These are phyloP conservation scores for Drosophila kurseongensis DNA, from an alignment of 1,140 invertebrate genomes.

Conservation along the genomic window DNA sequence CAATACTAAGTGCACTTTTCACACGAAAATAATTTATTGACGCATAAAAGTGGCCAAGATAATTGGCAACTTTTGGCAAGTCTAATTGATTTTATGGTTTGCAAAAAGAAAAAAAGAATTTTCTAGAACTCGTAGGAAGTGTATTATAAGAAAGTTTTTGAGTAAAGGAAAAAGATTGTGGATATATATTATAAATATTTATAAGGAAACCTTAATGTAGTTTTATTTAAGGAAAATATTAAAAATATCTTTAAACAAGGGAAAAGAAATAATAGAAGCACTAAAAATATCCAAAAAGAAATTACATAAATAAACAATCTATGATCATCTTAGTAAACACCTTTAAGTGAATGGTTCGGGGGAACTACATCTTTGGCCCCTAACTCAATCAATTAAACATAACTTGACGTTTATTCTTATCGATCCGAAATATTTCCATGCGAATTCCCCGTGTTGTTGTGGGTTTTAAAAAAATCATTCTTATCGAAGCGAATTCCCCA, in stretches of 20 bases:
- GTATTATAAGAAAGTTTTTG: conserved; percentile 9
- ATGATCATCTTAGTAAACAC: not conserved
- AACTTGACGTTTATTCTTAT: conserved; percentile 5
- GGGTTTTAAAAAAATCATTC: conserved; percentile 4
- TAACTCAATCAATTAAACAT: not conserved
- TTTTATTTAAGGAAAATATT: too few relatives aligned
- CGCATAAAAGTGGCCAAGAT: conserved; percentile 68
- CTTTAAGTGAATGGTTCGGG: not conserved
- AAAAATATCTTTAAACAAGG: too few relatives aligned
- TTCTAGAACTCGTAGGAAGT: not conserved
- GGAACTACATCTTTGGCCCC: not conserved
- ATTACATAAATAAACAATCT: not conserved
- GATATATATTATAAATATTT: too few relatives aligned
- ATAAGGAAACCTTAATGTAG: too few relatives aligned
- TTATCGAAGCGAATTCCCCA: conserved; percentile 6
- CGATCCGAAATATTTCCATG: not conserved
- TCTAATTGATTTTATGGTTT: conserved; percentile 60
- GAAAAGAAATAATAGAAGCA: too few relatives aligned
- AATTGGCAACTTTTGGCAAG: conserved; percentile 65
- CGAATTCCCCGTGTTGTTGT: conserved; percentile 11
- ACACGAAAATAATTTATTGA: conserved; percentile 75
- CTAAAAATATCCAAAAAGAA: too few relatives aligned
- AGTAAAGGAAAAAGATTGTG: not conserved
- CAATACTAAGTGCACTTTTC: conserved; percentile 54
- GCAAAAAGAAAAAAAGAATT: conserved; percentile 5